These are phyloP conservation scores for Hirtodrosophila alboralis DNA, from an alignment of 2,888 invertebrate genomes.

Conservation along the genomic window DNA sequence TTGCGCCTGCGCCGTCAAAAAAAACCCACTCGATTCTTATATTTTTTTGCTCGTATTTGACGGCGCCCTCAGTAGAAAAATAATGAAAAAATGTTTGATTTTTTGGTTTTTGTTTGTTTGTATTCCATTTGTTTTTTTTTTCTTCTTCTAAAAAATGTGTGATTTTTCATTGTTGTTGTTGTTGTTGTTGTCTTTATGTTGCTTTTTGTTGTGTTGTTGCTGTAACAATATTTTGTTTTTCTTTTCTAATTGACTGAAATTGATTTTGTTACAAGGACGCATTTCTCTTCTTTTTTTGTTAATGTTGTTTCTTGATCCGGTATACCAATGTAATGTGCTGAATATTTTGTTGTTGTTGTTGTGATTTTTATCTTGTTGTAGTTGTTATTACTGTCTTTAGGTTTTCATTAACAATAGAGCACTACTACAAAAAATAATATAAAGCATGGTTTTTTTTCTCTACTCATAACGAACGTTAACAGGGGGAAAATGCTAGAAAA, in stretches of 20 bases:
- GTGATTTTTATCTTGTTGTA: conserved; percentile 15
- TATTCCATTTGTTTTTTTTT: conserved; percentile 36
- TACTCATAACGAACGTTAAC: conserved; percentile 72
- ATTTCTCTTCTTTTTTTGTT: conserved; percentile 52
- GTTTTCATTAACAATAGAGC: conserved; percentile 48
- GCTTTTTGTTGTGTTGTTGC: conserved; percentile 55
- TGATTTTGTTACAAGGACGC: conserved; percentile 83
- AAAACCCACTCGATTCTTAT: background rate
- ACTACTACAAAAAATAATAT: conserved; percentile 62
- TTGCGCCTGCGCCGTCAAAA: conserved; percentile 70
- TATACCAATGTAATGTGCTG: conserved; percentile 49
- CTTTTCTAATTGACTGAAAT: conserved; percentile 82
- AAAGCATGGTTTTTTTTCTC: conserved; percentile 37
- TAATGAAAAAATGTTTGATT: conserved; percentile 65
- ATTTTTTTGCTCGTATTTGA: conserved; percentile 34
- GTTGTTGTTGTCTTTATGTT: conserved; percentile 61
- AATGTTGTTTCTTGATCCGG: conserved; percentile 44
- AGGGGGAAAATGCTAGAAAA: conserved; percentile 64
- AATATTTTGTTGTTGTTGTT: too few species aligned
- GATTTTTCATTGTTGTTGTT: too few species aligned
- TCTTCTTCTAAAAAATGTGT: conserved; percentile 36
- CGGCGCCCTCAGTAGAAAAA: conserved; percentile 74
- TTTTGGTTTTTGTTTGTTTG: conserved; percentile 48
- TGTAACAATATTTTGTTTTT: conserved; percentile 56
- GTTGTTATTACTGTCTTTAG: conserved; percentile 34